Conservation (phyloP, 2,797 vertebrate species). For the Columba guinea region DNA sequence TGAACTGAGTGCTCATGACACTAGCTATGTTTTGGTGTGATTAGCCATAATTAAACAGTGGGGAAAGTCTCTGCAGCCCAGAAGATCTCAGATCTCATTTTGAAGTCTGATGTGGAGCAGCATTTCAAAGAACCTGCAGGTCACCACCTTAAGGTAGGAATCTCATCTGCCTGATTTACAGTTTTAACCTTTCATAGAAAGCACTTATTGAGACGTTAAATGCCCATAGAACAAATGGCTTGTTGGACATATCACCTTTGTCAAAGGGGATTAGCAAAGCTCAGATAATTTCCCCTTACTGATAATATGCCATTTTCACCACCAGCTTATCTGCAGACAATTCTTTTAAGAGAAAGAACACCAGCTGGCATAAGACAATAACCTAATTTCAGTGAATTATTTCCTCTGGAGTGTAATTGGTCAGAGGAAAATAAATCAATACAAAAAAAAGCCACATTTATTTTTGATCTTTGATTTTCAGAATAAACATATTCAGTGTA, state of each 20-base stretch:
- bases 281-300: neutral
- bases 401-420: neutral
- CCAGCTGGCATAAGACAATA: neutral
- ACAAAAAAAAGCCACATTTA: neutral
- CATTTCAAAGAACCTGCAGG: neutral
- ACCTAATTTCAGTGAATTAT: neutral
- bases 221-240: neutral
- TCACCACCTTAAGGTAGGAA: neutral
- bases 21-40: neutral
- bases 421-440: neutral
- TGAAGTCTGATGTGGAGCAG: neutral
- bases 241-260: neutral
- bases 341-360: neutral
- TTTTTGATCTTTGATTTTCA: conserved; percentile 14
- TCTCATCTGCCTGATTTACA: neutral
- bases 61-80: neutral
- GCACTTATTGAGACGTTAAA: neutral
- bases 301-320: neutral
- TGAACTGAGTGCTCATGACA: neutral
- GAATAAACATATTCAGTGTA: neutral
- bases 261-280: neutral
- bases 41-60: neutral
- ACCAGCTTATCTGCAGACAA: neutral
- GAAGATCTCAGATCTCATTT: neutral
- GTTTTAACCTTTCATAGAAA: neutral